Conservation (phyloP, 2,113 vertebrate species). For the Eubucco bourcierii region DNA sequence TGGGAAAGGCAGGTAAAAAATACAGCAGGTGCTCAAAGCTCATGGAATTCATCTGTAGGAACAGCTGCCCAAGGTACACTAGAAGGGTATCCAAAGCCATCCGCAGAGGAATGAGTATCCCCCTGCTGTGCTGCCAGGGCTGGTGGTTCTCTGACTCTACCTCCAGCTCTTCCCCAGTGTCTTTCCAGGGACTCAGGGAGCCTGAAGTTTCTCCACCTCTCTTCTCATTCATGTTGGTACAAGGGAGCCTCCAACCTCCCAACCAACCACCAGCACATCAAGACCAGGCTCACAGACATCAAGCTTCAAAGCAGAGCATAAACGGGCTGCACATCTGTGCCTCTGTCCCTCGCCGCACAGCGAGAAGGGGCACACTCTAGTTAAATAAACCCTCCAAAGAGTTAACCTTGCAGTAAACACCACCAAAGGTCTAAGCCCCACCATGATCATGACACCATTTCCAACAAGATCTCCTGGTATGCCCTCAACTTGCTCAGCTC, state of each 20-base stretch:
- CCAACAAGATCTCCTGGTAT: not conserved
- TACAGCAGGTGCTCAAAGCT: not conserved
- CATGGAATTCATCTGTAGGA: not conserved
- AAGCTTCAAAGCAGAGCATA: not conserved
- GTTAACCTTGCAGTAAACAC: not conserved
- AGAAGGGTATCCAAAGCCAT: not conserved
- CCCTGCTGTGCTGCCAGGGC: fast-evolving
- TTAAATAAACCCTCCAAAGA: not conserved
- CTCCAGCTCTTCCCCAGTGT: fast-evolving
- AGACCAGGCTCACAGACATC: not conserved
- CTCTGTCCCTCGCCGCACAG: fast-evolving
- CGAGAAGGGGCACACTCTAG: fast-evolving
- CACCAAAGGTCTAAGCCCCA: not conserved
- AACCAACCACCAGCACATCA: not conserved
- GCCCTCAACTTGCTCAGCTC: not conserved
- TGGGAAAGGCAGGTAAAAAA: not conserved
- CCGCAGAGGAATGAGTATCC: fast-evolving
- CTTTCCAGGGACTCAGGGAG: fast-evolving
- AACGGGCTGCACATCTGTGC: fast-evolving
- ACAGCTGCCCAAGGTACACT: fast-evolving
- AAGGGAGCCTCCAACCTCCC: not conserved
- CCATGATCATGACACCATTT: fast-evolving
- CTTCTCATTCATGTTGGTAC: not conserved
- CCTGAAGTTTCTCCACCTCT: fast-evolving
- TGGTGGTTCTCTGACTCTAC: not conserved